Conservation (phyloP, 2,888 invertebrate genomes). For the Meiosimyza decipiens region DNA sequence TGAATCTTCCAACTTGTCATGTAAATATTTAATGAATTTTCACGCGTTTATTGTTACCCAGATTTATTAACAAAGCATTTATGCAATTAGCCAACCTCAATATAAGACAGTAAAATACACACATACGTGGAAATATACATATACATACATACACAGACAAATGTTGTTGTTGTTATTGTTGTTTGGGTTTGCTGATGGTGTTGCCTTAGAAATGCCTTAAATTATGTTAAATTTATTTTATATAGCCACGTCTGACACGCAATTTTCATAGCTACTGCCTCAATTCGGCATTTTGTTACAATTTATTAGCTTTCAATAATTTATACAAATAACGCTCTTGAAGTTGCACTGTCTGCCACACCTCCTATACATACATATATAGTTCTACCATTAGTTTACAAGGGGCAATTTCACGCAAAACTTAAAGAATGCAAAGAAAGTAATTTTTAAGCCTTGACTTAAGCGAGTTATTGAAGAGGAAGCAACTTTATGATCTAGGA, state of each 20-base stretch:
- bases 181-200: too few relatives aligned
- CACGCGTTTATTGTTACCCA: background rate
- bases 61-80: slow-evolving; percentile 20
- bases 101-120: background rate
- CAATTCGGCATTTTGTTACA: slow-evolving; percentile 36
- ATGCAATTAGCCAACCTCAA: slow-evolving; percentile 14
- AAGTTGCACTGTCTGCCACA: too few relatives aligned
- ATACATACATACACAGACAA: background rate
- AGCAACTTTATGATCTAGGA: too few relatives aligned
- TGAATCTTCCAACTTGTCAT: background rate
- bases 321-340: slow-evolving; percentile 44
- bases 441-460: too few relatives aligned
- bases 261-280: slow-evolving; percentile 19
- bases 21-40: slow-evolving; percentile 8
- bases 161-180: too few relatives aligned
- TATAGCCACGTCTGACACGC: slow-evolving; percentile 23
- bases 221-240: slow-evolving; percentile 28
- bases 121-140: background rate
- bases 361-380: too few relatives aligned
- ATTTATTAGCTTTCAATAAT: slow-evolving; percentile 61
- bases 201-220: background rate
- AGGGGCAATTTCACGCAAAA: too few relatives aligned
- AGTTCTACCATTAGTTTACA: too few relatives aligned
- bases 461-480: too few relatives aligned
- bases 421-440: too few relatives aligned